These are phyloP conservation scores for Oophaga sylvatica DNA, from an alignment of 2,797 vertebrate species.

Conservation along the genomic window DNA sequence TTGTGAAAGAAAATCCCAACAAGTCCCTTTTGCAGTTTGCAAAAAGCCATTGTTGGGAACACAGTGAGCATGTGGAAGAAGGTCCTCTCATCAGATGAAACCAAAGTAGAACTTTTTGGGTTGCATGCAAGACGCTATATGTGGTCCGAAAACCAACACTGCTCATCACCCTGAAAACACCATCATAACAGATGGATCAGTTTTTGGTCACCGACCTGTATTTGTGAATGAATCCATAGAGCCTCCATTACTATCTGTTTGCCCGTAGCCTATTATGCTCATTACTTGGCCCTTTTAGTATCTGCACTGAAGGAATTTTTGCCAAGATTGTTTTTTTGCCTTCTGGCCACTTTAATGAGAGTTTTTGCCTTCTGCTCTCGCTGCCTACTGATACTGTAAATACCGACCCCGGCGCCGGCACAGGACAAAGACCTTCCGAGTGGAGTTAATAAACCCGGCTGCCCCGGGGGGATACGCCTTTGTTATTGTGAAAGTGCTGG, in stretches of 20 bases:
- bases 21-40: too few species aligned
- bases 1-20: too few species aligned
- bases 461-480: slow-evolving; percentile 18
- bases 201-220: neutral
- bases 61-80: too few species aligned
- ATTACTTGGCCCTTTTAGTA: neutral
- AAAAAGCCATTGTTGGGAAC: too few species aligned
- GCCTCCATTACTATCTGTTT: neutral
- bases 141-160: too few species aligned
- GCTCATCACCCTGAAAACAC: too few species aligned
- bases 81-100: too few species aligned
- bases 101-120: too few species aligned
- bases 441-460: slow-evolving; percentile 41
- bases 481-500: slow-evolving; percentile 53
- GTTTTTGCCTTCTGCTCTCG: neutral
- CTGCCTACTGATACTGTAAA: slow-evolving; percentile 34
- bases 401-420: slow-evolving; percentile 5
- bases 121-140: too few species aligned
- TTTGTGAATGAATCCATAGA: neutral
- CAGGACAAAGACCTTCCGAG: slow-evolving; percentile 27
- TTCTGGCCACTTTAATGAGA: neutral
- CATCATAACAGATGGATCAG: neutral
- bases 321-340: neutral
- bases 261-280: neutral
- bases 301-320: neutral